Conservation (phyloP, 2,113 vertebrate species). For the Sturnira hondurensis region DNA sequence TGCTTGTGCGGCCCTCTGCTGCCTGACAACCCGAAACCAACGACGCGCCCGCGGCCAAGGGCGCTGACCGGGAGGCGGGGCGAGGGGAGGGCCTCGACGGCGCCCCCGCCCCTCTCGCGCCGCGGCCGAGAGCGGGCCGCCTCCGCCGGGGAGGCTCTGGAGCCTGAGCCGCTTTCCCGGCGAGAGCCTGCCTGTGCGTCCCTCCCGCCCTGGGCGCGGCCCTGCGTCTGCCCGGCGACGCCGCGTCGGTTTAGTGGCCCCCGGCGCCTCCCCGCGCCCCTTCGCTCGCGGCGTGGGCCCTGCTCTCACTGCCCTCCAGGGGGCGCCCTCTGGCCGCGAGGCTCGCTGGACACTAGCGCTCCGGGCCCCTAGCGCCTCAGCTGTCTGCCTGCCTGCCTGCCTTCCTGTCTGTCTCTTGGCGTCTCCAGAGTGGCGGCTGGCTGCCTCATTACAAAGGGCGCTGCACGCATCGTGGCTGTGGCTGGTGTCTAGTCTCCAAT, state of each 20-base stretch:
- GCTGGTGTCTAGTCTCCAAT: not conserved
- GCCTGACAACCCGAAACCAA: constrained; percentile 77
- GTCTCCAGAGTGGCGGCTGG: not conserved
- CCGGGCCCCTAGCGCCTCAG: no score
- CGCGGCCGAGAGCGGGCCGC: not conserved
- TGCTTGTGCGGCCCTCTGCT: not conserved
- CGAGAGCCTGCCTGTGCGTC: not conserved
- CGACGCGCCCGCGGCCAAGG: constrained; percentile 39
- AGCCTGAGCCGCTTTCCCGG: not conserved
- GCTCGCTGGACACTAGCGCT: not conserved
- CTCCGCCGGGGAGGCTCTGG: not conserved
- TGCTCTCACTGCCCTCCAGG: not conserved
- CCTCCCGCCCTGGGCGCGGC: not conserved
- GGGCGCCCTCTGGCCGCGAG: not conserved
- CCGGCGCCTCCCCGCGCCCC: not conserved
- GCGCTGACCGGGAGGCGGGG: constrained; percentile 59
- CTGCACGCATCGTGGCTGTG: not conserved
- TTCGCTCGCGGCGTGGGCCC: not conserved
- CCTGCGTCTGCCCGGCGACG: not conserved
- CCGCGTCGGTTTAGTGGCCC: not conserved
- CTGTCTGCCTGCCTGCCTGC: not conserved
- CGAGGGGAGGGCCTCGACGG: not conserved
- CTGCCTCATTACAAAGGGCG: not conserved
- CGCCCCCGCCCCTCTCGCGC: not conserved
- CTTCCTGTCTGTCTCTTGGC: not conserved